Evolutionary conservation across 1,140 invertebrate species (phyloP).

Genomic region (Hyles euphorbiae): DNA sequence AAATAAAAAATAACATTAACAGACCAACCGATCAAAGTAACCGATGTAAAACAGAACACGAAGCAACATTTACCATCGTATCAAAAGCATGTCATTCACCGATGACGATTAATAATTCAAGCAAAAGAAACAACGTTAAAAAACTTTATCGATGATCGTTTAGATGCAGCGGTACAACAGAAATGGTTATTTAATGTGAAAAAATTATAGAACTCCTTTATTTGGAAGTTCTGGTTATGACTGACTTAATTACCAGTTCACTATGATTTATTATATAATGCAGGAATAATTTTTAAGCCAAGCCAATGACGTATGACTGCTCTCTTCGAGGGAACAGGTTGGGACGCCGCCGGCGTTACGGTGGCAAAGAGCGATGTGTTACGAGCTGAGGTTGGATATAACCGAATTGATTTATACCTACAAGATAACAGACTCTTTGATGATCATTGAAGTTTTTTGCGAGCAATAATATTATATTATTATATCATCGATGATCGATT

Average conservation of each 20-base stretch:
- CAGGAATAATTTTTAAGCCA: slow-evolving; percentile 65
- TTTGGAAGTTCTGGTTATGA: slow-evolving; percentile 61
- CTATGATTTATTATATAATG: slow-evolving; percentile 73
- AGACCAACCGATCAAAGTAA: too few relatives aligned
- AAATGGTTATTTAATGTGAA: slow-evolving; percentile 73
- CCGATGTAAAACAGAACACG: slow-evolving; percentile 9
- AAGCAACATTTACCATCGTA: slow-evolving; percentile 12
- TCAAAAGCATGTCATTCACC: slow-evolving; percentile 14
- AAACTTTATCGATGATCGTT: slow-evolving; percentile 61
- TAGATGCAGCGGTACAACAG: slow-evolving; percentile 40
- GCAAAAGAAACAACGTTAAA: slow-evolving; percentile 30
- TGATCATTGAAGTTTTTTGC: neutral
- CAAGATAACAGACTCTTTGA: too few relatives aligned
- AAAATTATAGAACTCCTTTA: slow-evolving; percentile 65
- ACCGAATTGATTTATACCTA: too few relatives aligned
- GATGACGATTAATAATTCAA: too few relatives aligned
- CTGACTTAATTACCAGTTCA: slow-evolving; percentile 71
- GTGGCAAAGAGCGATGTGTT: slow-evolving; percentile 1
- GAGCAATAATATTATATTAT: neutral
- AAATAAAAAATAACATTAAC: too few relatives aligned
- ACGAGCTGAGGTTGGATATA: neutral
- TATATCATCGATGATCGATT: too few relatives aligned
- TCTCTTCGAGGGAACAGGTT: slow-evolving; percentile 53
- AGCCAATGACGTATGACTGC: slow-evolving; percentile 64
- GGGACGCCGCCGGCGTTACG: slow-evolving; percentile 53